These are phyloP conservation scores for Rafetus swinhoei DNA, from an alignment of 2,113 vertebrate genomes.

Conservation along the genomic window DNA sequence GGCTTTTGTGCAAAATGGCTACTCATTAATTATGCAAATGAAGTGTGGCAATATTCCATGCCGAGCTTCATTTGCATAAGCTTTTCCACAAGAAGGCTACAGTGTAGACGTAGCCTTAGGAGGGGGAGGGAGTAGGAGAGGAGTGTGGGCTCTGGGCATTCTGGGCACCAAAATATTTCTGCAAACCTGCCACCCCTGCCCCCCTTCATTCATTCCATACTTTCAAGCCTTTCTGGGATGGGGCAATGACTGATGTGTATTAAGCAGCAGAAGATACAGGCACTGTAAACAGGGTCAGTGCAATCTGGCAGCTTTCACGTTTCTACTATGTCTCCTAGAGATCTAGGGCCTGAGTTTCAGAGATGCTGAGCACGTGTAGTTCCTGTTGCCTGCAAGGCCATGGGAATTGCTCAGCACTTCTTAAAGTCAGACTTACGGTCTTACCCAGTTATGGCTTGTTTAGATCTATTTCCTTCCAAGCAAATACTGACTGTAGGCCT, in stretches of 20 bases:
- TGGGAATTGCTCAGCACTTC: background rate
- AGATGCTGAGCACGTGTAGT: background rate
- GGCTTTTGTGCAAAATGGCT: too few species aligned
- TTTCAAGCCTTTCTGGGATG: accelerated
- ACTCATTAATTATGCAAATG: too few species aligned
- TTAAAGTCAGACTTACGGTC: background rate
- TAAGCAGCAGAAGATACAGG: background rate
- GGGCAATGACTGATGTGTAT: background rate
- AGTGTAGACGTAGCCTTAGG: too few species aligned
- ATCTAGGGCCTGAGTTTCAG: background rate
- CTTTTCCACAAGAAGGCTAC: too few species aligned
- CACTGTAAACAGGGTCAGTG: accelerated
- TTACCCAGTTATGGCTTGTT: too few species aligned
- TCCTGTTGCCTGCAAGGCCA: background rate
- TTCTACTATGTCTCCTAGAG: background rate
- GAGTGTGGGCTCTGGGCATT: too few species aligned
- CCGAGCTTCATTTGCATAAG: too few species aligned
- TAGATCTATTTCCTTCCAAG: too few species aligned
- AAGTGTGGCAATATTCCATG: too few species aligned
- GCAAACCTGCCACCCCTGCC: too few species aligned
- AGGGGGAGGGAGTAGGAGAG: too few species aligned
- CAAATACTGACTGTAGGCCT: background rate
- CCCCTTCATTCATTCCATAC: background rate
- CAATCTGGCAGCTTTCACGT: background rate
- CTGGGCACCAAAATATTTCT: too few species aligned